These are phyloP conservation scores for Eulemur rubriventer DNA, from an alignment of 2,797 vertebrate species.

Conservation along the genomic window DNA sequence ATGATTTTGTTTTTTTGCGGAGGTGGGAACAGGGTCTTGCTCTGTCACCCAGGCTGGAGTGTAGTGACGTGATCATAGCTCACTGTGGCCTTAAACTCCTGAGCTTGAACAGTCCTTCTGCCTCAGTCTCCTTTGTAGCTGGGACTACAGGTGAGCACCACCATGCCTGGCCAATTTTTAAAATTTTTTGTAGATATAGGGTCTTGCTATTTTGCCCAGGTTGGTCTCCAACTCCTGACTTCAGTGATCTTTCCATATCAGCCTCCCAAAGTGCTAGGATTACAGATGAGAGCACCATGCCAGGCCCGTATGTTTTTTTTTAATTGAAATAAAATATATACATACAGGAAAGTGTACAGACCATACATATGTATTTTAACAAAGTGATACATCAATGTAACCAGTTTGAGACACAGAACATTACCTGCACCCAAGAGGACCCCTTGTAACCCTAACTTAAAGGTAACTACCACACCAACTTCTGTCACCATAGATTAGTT, in stretches of 20 bases:
- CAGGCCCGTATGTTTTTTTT: no score
- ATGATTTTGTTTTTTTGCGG: background rate
- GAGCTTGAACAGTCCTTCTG: background rate
- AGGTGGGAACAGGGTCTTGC: background rate
- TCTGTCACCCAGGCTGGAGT: background rate
- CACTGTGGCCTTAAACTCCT: background rate
- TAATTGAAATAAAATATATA: no score
- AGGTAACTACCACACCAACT: no score
- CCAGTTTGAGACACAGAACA: no score
- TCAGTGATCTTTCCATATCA: no score
- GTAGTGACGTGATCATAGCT: background rate
- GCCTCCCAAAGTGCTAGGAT: no score
- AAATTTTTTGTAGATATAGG: background rate
- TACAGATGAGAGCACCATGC: background rate
- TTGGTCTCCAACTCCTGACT: background rate
- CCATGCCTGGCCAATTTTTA: background rate
- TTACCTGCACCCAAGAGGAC: no score
- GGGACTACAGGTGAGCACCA: background rate
- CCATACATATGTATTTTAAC: no score
- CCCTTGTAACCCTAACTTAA: no score
- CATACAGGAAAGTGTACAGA: no score
- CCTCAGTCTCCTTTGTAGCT: background rate
- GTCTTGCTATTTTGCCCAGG: background rate
- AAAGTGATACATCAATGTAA: no score
- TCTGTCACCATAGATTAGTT: no score